Evolutionary conservation across 2,888 invertebrate genomes (phyloP).

Genomic region (Tyria jacobaeae): DNA sequence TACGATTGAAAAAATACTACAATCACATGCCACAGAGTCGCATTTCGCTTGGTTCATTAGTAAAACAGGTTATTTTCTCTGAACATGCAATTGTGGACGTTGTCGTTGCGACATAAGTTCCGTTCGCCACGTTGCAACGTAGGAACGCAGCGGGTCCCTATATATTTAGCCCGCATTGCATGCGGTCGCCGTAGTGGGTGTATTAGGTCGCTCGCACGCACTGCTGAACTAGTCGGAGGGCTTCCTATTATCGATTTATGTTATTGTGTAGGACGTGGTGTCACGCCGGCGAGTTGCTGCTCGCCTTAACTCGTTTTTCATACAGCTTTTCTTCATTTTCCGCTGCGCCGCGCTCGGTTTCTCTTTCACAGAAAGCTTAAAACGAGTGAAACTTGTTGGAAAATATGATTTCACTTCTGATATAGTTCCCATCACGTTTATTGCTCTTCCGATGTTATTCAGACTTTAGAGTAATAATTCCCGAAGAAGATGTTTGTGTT

Average conservation of each 20-base stretch:
- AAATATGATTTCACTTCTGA: conserved; percentile 72
- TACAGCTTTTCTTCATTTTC: conserved; percentile 72
- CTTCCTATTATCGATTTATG: conserved; percentile 86
- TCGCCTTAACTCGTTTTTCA: conserved; percentile 65
- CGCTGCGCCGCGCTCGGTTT: conserved; percentile 65
- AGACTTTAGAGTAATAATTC: conserved; percentile 35
- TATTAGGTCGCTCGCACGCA: conserved; percentile 86
- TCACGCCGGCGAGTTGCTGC: conserved; percentile 50
- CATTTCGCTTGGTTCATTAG: conserved; percentile 52
- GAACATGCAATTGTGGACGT: conserved; percentile 81
- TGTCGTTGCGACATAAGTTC: conserved; percentile 80
- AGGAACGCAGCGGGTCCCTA: conserved; percentile 71
- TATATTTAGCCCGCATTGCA: conserved; percentile 86
- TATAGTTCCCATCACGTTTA: conserved; percentile 58
- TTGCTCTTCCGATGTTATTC: conserved; percentile 36
- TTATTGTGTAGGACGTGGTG: conserved; percentile 73
- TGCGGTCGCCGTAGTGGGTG: conserved; percentile 79
- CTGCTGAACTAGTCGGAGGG: conserved; percentile 86
- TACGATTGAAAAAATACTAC: conserved; percentile 56
- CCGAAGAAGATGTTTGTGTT: conserved; percentile 29
- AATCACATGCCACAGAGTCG: conserved; percentile 56
- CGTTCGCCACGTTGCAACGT: conserved; percentile 64
- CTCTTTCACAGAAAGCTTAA: conserved; percentile 74
- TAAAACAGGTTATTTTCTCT: conserved; percentile 79
- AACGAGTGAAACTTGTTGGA: conserved; percentile 71